Percentiles rank a stretch among this genome's conserved stretches.
These are phyloP conservation scores for Lepidurus arcticus DNA, from an alignment of 1,140 invertebrate genomes.

Conservation along the genomic window DNA sequence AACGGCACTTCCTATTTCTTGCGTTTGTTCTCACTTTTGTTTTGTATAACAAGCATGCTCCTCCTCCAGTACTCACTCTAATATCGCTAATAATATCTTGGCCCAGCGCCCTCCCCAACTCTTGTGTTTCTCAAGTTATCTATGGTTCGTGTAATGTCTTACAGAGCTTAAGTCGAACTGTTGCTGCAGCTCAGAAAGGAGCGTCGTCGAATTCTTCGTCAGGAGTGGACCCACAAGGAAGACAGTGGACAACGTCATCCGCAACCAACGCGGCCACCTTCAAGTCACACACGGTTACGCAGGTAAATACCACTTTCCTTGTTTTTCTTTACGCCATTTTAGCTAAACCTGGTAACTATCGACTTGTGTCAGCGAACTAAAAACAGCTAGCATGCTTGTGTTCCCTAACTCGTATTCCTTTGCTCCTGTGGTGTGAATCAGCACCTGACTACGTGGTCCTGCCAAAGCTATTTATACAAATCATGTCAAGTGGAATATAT, in stretches of 20 bases:
- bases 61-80: background rate
- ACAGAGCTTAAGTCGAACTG: slow-evolving; percentile 12
- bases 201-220: background rate
- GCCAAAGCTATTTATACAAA: slow-evolving; percentile 22
- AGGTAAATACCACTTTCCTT: background rate
- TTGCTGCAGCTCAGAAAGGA: slow-evolving; percentile 11
- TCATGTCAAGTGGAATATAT: slow-evolving; percentile 4
- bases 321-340: background rate
- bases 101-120: background rate
- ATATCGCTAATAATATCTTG: slow-evolving; percentile 16
- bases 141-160: background rate
- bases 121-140: background rate
- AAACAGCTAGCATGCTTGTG: background rate
- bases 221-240: background rate
- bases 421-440: background rate
- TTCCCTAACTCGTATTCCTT: background rate
- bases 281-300: background rate
- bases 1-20: background rate
- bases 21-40: background rate
- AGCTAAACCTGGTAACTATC: background rate
- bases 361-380: background rate
- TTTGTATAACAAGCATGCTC: slow-evolving; percentile 9
- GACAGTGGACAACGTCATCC: slow-evolving; percentile 6
- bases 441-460: slow-evolving; percentile 9
- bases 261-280: slow-evolving; percentile 5